Conservation (phyloP, 2,113 vertebrate species). For the Otus sunia region DNA sequence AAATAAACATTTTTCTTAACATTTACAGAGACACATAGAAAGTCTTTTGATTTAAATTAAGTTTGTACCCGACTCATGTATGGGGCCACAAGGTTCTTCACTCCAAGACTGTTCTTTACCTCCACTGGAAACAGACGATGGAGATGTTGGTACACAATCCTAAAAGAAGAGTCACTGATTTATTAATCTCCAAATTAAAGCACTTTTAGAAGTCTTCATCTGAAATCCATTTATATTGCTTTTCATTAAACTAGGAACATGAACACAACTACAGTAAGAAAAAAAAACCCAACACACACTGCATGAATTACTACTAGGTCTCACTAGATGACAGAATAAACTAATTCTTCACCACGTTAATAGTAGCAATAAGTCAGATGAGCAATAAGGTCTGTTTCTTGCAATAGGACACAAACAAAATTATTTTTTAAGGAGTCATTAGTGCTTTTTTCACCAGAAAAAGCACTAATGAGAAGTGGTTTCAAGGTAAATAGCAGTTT, state of each 20-base stretch:
- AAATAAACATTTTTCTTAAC: neutral
- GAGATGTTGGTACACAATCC: slow-evolving; percentile 36
- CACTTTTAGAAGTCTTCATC: neutral
- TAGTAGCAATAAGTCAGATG: neutral
- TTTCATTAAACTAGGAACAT: neutral
- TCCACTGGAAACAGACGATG: slow-evolving; percentile 31
- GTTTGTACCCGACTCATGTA: slow-evolving; percentile 68
- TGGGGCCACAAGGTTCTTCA: neutral
- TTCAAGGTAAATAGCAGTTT: neutral
- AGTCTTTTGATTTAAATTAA: neutral
- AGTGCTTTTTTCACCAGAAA: neutral
- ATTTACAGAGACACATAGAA: neutral
- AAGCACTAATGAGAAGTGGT: neutral
- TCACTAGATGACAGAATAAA: neutral
- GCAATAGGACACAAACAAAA: neutral
- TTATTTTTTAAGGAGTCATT: neutral
- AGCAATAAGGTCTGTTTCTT: neutral
- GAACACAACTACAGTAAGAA: neutral
- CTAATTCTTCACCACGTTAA: neutral
- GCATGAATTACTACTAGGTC: neutral
- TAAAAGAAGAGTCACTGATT: slow-evolving; percentile 30
- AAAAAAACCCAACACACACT: neutral
- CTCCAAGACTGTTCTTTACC: neutral
- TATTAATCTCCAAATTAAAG: neutral
- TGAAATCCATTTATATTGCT: neutral